phyloP scores from a whole-genome alignment of 2,888 invertebrate genomes.

The Mythimna impura region DNA sequence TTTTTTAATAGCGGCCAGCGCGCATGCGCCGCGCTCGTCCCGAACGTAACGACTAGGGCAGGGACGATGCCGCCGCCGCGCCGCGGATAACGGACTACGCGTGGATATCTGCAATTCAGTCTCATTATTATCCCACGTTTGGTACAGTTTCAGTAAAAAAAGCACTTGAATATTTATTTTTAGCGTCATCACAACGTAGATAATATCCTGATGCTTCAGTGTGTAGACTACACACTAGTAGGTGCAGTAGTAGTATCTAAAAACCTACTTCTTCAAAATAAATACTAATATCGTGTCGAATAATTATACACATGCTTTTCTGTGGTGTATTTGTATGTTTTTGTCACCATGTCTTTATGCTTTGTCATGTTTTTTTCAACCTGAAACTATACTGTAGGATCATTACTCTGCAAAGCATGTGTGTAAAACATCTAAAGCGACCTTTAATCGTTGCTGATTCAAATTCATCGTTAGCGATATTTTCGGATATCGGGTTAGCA shows the following conservation, averaged over 20 bases:
- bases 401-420: background rate
- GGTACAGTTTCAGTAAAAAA: background rate
- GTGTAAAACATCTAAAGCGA: background rate
- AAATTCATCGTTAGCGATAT: constrained; percentile 30
- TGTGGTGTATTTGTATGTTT: background rate
- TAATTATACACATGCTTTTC: background rate
- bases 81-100: constrained; percentile 47
- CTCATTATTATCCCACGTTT: constrained; percentile 2
- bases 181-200: background rate
- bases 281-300: background rate
- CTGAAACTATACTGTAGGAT: background rate
- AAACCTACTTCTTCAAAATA: background rate
- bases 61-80: constrained; percentile 40
- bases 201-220: background rate
- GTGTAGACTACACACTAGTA: background rate
- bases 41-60: constrained; percentile 58
- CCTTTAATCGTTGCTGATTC: background rate
- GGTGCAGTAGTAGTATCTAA: background rate
- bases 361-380: background rate
- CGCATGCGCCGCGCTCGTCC: constrained; percentile 84
- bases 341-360: background rate
- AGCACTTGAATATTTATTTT: background rate
- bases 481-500: constrained; percentile 29
- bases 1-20: constrained; percentile 79
- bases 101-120: constrained; percentile 18